phyloP scores from a whole-genome alignment of 2,797 vertebrate species.

The Danio aesculapii region DNA sequence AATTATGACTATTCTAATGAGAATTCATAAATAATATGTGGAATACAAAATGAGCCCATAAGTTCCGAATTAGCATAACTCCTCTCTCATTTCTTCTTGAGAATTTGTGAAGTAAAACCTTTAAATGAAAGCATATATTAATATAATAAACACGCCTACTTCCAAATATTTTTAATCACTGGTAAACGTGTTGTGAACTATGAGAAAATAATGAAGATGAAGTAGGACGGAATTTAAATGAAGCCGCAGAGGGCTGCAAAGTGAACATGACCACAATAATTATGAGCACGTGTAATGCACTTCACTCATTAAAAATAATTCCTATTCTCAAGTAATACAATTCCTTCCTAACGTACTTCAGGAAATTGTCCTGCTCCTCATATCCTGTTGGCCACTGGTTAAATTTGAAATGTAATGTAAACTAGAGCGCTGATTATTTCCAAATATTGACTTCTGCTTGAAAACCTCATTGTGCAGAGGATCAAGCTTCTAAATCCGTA shows the following conservation, averaged over 20 bases:
- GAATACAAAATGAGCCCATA: constrained; percentile 60
- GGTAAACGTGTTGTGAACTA: constrained; percentile 75
- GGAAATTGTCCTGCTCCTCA: constrained; percentile 61
- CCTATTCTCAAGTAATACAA: constrained; percentile 69
- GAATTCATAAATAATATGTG: constrained; percentile 70
- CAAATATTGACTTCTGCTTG: constrained; percentile 27
- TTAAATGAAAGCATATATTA: constrained; percentile 23
- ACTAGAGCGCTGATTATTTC: constrained; percentile 32
- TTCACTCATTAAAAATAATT: constrained; percentile 72
- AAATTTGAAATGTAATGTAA: constrained; percentile 36
- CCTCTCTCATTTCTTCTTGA: constrained; percentile 50
- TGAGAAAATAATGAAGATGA: constrained; percentile 80
- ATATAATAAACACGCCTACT: constrained; percentile 55
- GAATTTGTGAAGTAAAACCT: constrained; percentile 37
- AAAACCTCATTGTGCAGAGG: constrained; percentile 24
- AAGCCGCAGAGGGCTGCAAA: constrained; percentile 72
- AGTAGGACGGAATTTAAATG: constrained; percentile 77
- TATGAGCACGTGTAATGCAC: constrained; percentile 76
- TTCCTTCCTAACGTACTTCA: constrained; percentile 65
- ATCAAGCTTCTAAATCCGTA: constrained; percentile 4
- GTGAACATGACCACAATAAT: constrained; percentile 75
- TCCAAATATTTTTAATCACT: constrained; percentile 76
- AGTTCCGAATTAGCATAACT: constrained; percentile 60
- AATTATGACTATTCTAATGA: constrained; percentile 73
- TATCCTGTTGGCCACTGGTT: constrained; percentile 38